Conservation (phyloP, 2,888 invertebrate species). For the Tetragonula carbonaria region DNA sequence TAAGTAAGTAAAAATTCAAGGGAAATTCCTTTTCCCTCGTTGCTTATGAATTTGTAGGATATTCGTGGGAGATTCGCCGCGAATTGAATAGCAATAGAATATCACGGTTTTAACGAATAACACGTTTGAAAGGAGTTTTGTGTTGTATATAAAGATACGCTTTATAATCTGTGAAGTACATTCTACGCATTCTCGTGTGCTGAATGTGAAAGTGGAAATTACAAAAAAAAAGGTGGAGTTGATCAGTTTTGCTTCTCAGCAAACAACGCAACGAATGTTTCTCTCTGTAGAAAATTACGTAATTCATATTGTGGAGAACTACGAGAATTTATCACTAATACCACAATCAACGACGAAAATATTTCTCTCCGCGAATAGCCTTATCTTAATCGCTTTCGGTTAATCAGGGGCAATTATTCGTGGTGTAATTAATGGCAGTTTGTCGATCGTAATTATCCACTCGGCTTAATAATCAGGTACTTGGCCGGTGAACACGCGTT, state of each 20-base stretch:
- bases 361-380: background rate
- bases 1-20: background rate
- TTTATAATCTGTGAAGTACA: too few relatives aligned
- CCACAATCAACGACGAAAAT: background rate
- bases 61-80: too few relatives aligned
- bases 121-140: background rate
- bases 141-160: too few relatives aligned
- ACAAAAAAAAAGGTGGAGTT: background rate
- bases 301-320: background rate
- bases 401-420: background rate
- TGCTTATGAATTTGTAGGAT: background rate
- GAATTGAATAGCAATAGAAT: too few relatives aligned
- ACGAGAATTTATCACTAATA: background rate
- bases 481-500: background rate
- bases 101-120: background rate
- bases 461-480: constrained; percentile 25
- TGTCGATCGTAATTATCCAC: constrained; percentile 7
- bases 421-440: constrained; percentile 10
- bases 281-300: background rate
- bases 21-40: background rate
- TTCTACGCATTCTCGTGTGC: too few relatives aligned
- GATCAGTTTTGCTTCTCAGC: too few relatives aligned
- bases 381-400: background rate
- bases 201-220: background rate
- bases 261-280: background rate